Evolutionary conservation across 2,888 invertebrate species (phyloP).

Genomic region (Pasiphila rectangulata): DNA sequence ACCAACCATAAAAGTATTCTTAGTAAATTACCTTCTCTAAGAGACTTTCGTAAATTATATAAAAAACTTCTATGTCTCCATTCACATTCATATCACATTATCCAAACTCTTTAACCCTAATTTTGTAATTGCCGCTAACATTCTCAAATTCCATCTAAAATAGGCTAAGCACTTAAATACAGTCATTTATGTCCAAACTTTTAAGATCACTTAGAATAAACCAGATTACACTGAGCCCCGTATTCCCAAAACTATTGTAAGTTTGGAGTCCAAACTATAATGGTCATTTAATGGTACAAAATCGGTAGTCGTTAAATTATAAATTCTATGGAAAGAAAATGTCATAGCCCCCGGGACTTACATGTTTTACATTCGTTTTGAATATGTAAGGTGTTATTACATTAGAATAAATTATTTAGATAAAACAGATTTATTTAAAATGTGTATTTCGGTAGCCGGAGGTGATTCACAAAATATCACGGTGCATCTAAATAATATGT

Average conservation of each 20-base stretch:
- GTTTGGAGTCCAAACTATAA: background rate
- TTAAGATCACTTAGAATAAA: constrained; percentile 34
- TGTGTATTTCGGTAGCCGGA: constrained; percentile 13
- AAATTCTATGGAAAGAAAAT: constrained; percentile 56
- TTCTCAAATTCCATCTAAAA: constrained; percentile 55
- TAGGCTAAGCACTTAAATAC: constrained; percentile 57
- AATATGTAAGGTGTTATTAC: constrained; percentile 52
- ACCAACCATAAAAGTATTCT: background rate
- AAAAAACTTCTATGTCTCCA: background rate
- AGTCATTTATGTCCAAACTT: constrained; percentile 52
- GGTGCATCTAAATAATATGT: no score
- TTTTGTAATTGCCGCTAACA: constrained; percentile 42
- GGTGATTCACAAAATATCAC: no score
- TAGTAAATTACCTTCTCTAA: no score
- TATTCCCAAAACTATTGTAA: background rate
- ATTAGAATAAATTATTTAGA: constrained; percentile 37
- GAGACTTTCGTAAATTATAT: background rate
- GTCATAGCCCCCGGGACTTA: constrained; percentile 52
- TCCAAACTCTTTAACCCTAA: constrained; percentile 35
- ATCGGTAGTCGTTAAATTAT: constrained; percentile 50
- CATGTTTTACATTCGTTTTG: constrained; percentile 55
- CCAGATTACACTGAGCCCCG: constrained; percentile 17
- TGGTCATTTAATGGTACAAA: constrained; percentile 31
- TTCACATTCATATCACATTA: background rate
- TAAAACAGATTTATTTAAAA: constrained; percentile 7